phyloP scores from a whole-genome alignment of 2,113 vertebrate species.

The Apaloderma vittatum region DNA sequence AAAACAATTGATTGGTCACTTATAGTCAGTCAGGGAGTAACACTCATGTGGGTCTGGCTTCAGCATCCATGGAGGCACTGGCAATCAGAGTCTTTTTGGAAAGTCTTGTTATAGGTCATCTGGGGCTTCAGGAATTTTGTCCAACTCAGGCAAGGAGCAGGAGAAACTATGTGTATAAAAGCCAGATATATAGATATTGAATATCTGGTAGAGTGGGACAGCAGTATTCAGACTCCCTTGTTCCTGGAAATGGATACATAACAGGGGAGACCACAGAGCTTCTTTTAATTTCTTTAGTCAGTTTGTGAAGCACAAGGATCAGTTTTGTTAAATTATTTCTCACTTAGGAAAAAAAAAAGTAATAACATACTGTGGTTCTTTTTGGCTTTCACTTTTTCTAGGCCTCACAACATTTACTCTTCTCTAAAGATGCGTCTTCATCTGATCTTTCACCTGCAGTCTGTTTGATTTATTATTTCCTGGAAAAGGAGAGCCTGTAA shows the following conservation, averaged over 20 bases:
- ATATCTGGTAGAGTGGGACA: neutral
- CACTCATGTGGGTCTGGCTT: neutral
- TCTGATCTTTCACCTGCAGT: neutral
- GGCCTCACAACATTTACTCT: neutral
- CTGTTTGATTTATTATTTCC: neutral
- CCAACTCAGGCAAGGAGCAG: neutral
- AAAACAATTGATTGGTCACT: neutral
- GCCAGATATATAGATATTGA: neutral
- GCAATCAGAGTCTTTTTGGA: neutral
- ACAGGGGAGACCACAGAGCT: rapidly evolving
- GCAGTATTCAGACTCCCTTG: neutral
- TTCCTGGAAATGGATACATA: neutral
- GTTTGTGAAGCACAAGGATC: neutral
- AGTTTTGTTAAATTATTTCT: neutral
- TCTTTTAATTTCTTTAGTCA: neutral
- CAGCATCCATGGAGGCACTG: neutral
- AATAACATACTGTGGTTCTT: neutral
- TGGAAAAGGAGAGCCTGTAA: neutral
- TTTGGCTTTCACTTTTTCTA: neutral
- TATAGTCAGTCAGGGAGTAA: neutral
- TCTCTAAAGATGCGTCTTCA: neutral
- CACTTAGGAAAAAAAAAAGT: neutral
- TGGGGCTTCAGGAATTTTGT: neutral
- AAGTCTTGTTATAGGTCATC: neutral
- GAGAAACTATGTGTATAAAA: neutral